A percentile compares a stretch with the other conserved stretches of the same genome.
Evolutionary conservation across 2,797 vertebrate genomes (phyloP).

Genomic region (Falco peregrinus): DNA sequence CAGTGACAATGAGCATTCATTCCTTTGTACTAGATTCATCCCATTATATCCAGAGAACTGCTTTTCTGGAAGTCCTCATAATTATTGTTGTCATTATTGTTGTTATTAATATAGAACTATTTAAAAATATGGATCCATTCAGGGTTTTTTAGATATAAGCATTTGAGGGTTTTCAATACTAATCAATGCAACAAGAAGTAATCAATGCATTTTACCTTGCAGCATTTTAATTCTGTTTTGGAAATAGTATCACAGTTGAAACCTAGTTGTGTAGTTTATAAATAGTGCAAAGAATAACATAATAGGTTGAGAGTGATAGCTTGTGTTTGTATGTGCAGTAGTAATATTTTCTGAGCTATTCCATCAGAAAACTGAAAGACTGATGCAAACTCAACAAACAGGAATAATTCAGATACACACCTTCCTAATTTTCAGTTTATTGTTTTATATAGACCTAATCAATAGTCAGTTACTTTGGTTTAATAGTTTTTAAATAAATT

Average conservation of each 20-base stretch:
- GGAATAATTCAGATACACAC: background rate
- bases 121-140: background rate
- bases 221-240: background rate
- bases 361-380: background rate
- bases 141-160: background rate
- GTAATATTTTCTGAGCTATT: background rate
- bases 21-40: background rate
- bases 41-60: background rate
- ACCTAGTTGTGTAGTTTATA: background rate
- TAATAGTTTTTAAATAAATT: slow-evolving; percentile 33
- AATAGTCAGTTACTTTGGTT: slow-evolving; percentile 14
- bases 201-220: background rate
- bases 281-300: background rate
- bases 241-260: background rate
- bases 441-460: background rate
- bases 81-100: background rate
- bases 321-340: background rate
- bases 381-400: background rate
- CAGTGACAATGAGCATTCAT: background rate
- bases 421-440: background rate
- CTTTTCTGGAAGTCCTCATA: background rate
- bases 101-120: background rate
- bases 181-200: background rate
- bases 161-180: background rate
- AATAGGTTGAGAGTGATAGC: background rate